A percentile compares a stretch with the other conserved stretches of the same genome.
Conservation (phyloP, 2,888 invertebrate species). For the Andrena minutula region DNA sequence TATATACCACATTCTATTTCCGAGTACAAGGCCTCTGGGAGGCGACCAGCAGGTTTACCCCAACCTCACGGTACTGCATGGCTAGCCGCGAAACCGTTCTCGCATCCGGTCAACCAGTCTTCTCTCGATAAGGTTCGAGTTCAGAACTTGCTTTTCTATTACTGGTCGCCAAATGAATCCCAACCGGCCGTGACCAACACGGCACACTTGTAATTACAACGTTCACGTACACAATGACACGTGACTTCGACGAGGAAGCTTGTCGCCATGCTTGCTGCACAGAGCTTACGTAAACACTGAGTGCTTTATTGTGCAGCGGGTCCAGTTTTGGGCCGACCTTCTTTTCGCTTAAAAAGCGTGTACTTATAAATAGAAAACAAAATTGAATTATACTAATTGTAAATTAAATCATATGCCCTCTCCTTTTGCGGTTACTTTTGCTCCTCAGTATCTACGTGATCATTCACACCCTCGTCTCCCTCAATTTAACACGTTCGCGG, state of each 20-base stretch:
- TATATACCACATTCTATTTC: slow-evolving; percentile 71
- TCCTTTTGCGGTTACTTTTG: no score
- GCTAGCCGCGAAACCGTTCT: slow-evolving; percentile 62
- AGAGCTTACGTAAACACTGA: background rate
- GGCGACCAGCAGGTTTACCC: slow-evolving; percentile 72
- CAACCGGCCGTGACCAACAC: slow-evolving; percentile 52
- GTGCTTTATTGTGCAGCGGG: no score
- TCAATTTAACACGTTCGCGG: no score
- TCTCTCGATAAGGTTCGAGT: slow-evolving; percentile 67
- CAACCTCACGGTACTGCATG: slow-evolving; percentile 66
- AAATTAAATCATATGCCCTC: no score
- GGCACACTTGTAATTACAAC: slow-evolving; percentile 55
- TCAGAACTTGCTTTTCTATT: slow-evolving; percentile 70
- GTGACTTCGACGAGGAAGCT: slow-evolving; percentile 20
- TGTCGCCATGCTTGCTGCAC: no score
- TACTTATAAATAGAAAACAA: no score
- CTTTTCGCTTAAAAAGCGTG: no score
- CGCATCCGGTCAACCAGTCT: slow-evolving; percentile 65
- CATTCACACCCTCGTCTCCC: no score
- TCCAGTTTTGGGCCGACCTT: no score
- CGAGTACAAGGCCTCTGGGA: slow-evolving; percentile 74
- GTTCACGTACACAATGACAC: background rate
- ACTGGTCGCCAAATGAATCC: slow-evolving; percentile 69
- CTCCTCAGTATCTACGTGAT: no score
- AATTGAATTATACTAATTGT: no score